Evolutionary conservation across 2,888 invertebrate species (phyloP), one percentile per base, ranked within the genome.

Genomic region (Deroplatys truncata): DNA sequence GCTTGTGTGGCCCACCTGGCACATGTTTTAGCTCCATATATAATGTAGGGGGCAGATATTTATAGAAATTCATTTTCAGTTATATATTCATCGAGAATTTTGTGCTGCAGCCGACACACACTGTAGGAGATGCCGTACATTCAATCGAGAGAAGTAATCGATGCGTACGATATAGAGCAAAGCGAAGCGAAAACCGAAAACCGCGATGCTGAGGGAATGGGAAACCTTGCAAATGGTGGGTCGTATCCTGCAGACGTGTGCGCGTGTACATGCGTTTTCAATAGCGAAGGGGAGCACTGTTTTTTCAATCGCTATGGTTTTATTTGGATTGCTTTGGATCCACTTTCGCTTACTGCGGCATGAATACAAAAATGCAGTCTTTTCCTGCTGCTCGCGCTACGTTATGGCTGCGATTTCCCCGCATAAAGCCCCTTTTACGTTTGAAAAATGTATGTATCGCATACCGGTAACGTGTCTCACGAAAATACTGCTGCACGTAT

Each of bases 261-360:
- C 56, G 56, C 56, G 56, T 72, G 56, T 72, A 72, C 56, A 72
- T 72, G 56, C 56, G 56, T 72, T 72, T 72, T 72, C 56, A 72
- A 72, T 72, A 72, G 56, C 56, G 56, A 72, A 43, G 87, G 87
- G 87, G 28, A 25, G 43, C 83, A 72, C 56, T 72, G 56, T 72
- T 72, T 87, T 87, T 87, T 87, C 87, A 87, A 87, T 87, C 87
- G 82, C 87, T 83, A 87, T 83, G 87, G 87, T 87, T 87, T 87
- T 87, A 87, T 82, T 87, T 87, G 87, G 87, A 87, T 87, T 87
- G 82, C 82, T 35, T n/a, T 83, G 83, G 87, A 87, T 87, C 83
- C 83, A 82, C 87, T 15, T 28, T 87, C 83, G 35, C 29, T 72
- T 83, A 16, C 31, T 72, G 43, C 87, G 87, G 10, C 82, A 28